Conservation (phyloP, 2,888 invertebrate genomes). For the Oligia fasciuncula region DNA sequence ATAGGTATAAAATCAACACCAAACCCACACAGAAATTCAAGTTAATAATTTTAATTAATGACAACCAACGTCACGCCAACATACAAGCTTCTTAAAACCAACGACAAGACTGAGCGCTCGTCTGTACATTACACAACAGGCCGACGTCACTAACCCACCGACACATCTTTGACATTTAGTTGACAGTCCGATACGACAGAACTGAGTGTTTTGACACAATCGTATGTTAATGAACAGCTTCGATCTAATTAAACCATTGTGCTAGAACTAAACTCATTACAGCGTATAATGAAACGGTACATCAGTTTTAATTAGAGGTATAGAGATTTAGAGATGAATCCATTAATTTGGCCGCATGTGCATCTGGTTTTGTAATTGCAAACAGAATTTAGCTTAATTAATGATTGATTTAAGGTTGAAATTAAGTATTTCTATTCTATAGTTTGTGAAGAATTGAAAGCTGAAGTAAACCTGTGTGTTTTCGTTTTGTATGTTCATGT, state of each 20-base stretch:
- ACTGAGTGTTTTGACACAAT: constrained; percentile 84
- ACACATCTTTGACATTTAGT: constrained; percentile 83
- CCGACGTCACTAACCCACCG: constrained; percentile 69
- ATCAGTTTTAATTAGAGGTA: constrained; percentile 67
- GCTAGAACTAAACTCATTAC: constrained; percentile 81
- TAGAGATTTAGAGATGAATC: constrained; percentile 43
- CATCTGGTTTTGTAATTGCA: constrained; percentile 45
- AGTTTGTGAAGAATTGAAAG: constrained; percentile 7
- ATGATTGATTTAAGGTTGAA: constrained; percentile 27
- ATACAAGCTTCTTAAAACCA: neutral
- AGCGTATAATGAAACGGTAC: constrained; percentile 70
- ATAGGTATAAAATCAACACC: neutral
- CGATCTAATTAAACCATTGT: constrained; percentile 85
- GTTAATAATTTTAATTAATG: neutral
- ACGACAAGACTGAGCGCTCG: constrained; percentile 46
- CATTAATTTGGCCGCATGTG: constrained; percentile 53
- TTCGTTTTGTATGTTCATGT: neutral
- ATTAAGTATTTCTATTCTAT: constrained; percentile 17
- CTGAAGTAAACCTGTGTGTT: neutral
- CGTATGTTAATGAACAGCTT: constrained; percentile 81
- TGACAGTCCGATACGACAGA: constrained; percentile 79
- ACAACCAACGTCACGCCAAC: neutral
- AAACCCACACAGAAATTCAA: neutral
- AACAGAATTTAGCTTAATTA: constrained; percentile 36
- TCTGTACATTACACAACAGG: constrained; percentile 73